These are phyloP conservation scores for Corynorhinus townsendii DNA, from an alignment of 2,113 vertebrate species.

Conservation along the genomic window DNA sequence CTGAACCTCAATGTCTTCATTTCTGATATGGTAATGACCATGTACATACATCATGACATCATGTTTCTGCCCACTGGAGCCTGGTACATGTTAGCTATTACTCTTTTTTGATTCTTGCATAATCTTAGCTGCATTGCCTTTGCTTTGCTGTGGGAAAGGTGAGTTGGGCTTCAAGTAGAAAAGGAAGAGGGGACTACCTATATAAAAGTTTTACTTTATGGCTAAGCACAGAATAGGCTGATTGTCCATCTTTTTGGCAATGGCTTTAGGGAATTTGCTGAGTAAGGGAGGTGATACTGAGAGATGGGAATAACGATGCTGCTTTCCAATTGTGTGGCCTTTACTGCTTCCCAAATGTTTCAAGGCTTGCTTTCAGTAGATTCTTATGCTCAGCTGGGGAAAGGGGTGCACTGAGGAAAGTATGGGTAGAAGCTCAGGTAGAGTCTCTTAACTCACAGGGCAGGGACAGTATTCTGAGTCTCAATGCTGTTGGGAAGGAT, in stretches of 20 bases:
- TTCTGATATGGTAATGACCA: not conserved
- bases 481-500: not conserved
- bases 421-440: not conserved
- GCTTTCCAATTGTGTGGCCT: rapidly evolving
- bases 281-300: not conserved
- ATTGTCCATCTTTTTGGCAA: not conserved
- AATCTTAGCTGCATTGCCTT: not conserved
- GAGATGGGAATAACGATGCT: not conserved
- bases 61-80: not conserved
- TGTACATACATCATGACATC: not conserved
- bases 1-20: not conserved
- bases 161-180: not conserved
- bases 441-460: not conserved
- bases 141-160: not conserved
- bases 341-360: not conserved
- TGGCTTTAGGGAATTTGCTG: not conserved
- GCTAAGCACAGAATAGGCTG: not conserved
- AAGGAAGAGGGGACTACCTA: not conserved
- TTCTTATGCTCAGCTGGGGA: not conserved
- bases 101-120: not conserved
- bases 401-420: not conserved
- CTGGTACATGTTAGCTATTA: not conserved
- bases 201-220: not conserved
- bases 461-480: not conserved
- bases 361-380: not conserved